Evolutionary conservation across 1,140 invertebrate genomes (phyloP), one percentile per base, ranked within the genome.

Genomic region (Saxidomus purpurata): DNA sequence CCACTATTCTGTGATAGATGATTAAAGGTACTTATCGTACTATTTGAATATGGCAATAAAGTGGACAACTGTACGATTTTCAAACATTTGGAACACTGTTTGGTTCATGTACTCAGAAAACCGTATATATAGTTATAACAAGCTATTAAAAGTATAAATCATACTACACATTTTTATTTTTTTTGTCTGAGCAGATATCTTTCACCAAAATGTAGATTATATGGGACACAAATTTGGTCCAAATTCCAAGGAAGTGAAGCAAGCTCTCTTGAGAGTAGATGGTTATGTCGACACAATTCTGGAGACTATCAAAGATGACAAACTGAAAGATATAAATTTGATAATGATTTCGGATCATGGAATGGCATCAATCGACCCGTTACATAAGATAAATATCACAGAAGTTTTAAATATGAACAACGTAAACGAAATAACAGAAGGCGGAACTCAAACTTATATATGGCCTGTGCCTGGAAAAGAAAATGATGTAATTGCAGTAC

Each of bases 321-420:
- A 83, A n/a, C 59, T 93, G 13, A 17, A 82, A 15, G 82, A 93
- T 83, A 94, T 96, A n/a, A 95, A 96, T 92, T 87, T 96, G 31
- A 92, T 96, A 28, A 94, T 96, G 31, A 82, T 96, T 28, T 95
- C 96, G 59, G 96, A 96, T 89, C 96, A 96, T 91, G 96, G 96
- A 38, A 96, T 96, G 96, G 94, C 94, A 22, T 67, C 90, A 38
- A 93, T 95, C 17, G 93, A 92, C 19, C 87, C 82, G 0, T 86
- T 77, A 11, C 90, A 92, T n/a, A 89, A 92, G 9, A 91, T 96
- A 8, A 90, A 95, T 77, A 88, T 96, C 3, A 93, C 93, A 13
- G 80, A 94, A 36, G 92, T 93, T 63, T 34, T 95, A 13, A 84
- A 93, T 67, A 43, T 85, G 19, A 80, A 77, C 19, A 92, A 95